Base-by-base conservation (phyloP, 2,888 invertebrate species). In the Abrostola triplasia region DNA sequence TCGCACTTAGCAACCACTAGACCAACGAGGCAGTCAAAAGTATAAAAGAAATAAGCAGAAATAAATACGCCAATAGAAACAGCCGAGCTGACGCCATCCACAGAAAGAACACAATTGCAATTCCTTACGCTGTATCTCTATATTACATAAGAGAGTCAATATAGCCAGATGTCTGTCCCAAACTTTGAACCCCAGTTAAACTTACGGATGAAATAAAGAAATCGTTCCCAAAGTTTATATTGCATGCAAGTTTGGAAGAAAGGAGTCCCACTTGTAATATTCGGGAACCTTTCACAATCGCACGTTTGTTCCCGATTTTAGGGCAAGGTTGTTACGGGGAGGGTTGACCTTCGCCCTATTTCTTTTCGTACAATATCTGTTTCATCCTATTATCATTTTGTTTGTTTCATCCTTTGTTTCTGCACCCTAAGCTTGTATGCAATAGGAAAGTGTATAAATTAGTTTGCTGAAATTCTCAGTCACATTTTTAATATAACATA, bases 141-240 rank as follows among this genome's bases (percentile, higher is more conserved):
- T 44, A 41, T 50, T 56, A 49, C 24, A 13, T 24, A 38, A 37
- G 48, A 38, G 13, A 71, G 54, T 70, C 61, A 57, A 71, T 71
- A 61, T 54, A 36, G 53, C 38, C 71, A 12, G 58, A 47, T 60
- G 56, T 37, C 36, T 36, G 24, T 9, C 9, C 8, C 7, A 48
- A 70, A 70, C 51, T 70, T 71, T 66, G 4, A 44, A 44, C 8
- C 12, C 5, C 42, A 61, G 37, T 66, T 38, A 12, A 60, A 36
- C 50, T 51, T 57, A 9, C 57, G 47, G 50, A 67, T 67, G 67
- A 71, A 70, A 70, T 71, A 70, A 72, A 67, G 57, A 48, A 67
- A 61, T 49, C 40, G 36, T 36, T 35, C 52, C 8, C 52, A 61
- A 71, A 62, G 48, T 67, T 62, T 58, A 47, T 61, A 71, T 58